Evolutionary conservation across 2,113 vertebrate species (phyloP).

Genomic region (Tachysurus fulvidraco): DNA sequence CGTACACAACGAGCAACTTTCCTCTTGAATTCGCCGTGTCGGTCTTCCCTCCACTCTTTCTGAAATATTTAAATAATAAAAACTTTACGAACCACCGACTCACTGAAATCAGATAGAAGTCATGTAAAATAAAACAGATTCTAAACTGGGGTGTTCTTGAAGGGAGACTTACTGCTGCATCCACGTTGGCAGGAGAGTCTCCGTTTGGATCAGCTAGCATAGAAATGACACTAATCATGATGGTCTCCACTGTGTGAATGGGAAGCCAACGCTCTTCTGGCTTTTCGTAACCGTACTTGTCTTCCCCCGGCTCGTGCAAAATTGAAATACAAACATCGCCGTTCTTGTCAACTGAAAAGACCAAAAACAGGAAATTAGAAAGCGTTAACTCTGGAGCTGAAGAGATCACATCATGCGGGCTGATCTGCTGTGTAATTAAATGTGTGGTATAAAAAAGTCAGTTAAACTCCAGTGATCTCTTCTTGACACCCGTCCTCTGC

Average conservation of each 20-base stretch:
- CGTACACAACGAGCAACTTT: conserved; percentile 99
- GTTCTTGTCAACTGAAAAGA: conserved; percentile 92
- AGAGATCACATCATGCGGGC: not conserved
- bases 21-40: conserved; percentile 98
- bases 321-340: conserved; percentile 99
- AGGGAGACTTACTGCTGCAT: conserved; percentile 88
- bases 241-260: conserved; percentile 99
- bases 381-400: not conserved
- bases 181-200: conserved; percentile 97
- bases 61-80: conserved; percentile 56
- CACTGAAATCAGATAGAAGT: not conserved
- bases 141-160: not conserved
- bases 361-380: conserved; percentile 36
- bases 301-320: conserved; percentile 97
- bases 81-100: not conserved
- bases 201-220: conserved; percentile 99
- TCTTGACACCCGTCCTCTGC: not conserved
- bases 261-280: conserved; percentile 98
- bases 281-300: conserved; percentile 99
- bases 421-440: not conserved
- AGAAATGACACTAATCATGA: conserved; percentile 99
- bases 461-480: not conserved
- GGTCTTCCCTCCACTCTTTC: conserved; percentile 99
- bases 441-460: not conserved
- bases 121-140: not conserved